Conservation (phyloP, 2,113 vertebrate species). For the Eclectus roratus region DNA sequence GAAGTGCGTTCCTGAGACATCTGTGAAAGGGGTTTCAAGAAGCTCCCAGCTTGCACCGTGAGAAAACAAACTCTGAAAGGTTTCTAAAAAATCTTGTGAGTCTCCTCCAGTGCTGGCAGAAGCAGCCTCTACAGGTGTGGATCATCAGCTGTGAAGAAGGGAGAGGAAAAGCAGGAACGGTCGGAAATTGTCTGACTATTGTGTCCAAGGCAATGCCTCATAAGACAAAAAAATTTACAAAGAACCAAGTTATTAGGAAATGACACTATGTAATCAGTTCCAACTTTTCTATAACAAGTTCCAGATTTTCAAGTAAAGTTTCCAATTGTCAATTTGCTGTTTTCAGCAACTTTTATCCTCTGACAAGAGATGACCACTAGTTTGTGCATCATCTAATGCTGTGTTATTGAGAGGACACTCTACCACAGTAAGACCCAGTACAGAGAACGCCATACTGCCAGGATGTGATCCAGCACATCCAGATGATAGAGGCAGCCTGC, state of each 20-base stretch:
- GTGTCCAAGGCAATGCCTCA: neutral
- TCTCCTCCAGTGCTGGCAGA: neutral
- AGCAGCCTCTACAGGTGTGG: neutral
- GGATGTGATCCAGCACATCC: neutral
- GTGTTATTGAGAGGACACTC: neutral
- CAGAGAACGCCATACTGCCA: neutral
- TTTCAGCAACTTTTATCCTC: neutral
- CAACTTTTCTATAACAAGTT: neutral
- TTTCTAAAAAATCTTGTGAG: neutral
- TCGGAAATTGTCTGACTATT: neutral
- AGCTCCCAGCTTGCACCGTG: neutral
- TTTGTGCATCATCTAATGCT: neutral
- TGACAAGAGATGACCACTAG: neutral
- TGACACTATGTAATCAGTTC: neutral
- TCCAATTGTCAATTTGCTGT: neutral
- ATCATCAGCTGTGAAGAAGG: neutral
- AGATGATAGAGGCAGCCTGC: neutral
- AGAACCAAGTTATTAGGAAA: neutral
- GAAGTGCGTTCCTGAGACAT: neutral
- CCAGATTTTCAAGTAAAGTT: slow-evolving; percentile 10
- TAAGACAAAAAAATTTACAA: neutral
- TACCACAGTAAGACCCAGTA: neutral
- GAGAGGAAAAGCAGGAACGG: neutral
- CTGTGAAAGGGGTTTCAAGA: neutral
- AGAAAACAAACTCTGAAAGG: neutral